Conservation (phyloP, 2,797 vertebrate genomes). For the Takifugu ocellatus region DNA sequence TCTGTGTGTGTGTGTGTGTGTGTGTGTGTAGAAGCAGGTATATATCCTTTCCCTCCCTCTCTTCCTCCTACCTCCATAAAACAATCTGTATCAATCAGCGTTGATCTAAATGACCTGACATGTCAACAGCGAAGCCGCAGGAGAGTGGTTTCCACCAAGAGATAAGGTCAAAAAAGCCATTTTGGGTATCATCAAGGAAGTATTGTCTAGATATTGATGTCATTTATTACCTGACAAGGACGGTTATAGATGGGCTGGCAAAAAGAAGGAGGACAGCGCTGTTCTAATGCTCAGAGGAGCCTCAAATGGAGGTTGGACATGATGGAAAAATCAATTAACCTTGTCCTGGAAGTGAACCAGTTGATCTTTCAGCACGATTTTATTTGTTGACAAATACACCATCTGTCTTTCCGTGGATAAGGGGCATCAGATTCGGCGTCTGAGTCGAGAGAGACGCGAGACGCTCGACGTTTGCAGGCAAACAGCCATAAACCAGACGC, state of each 20-base stretch:
- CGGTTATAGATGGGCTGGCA: constrained; percentile 29
- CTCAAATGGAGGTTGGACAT: constrained; percentile 52
- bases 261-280: constrained; percentile 33
- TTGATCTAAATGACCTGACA: constrained; percentile 63
- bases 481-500: constrained; percentile 2
- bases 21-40: constrained; percentile 7
- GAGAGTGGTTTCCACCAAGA: constrained; percentile 58
- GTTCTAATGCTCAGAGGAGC: constrained; percentile 48
- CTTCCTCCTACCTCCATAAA: constrained; percentile 42
- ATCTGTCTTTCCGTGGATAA: constrained; percentile 47
- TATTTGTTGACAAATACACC: constrained; percentile 69
- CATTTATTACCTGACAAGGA: constrained; percentile 67
- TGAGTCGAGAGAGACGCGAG: constrained; percentile 5
- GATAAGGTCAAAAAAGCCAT: constrained; percentile 72
- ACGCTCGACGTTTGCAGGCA: not conserved
- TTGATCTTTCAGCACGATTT: constrained; percentile 66
- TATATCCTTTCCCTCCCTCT: constrained; percentile 7
- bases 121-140: constrained; percentile 57
- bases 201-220: constrained; percentile 62
- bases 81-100: constrained; percentile 64
- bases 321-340: constrained; percentile 73
- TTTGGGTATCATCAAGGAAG: constrained; percentile 63
- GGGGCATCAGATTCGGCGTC: constrained; percentile 13
- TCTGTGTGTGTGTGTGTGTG: not conserved
- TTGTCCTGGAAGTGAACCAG: constrained; percentile 65